Conservation (phyloP, 2,113 vertebrate species). For the Ceyx melanurus region DNA sequence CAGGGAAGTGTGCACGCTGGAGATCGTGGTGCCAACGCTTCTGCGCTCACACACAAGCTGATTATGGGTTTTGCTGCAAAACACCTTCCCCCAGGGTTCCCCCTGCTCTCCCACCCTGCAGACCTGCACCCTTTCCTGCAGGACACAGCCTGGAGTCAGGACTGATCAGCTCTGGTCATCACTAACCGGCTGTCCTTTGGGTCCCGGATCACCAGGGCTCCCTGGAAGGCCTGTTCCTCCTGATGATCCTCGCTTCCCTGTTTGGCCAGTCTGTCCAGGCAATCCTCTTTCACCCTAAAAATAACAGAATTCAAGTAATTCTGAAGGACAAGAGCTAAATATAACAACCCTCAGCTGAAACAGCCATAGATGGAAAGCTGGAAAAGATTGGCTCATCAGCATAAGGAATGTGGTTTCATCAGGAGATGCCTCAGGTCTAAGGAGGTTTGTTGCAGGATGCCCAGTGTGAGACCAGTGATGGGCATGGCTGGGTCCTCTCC, state of each 20-base stretch:
- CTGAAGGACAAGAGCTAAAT: conserved; percentile 20
- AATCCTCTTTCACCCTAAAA: conserved; percentile 89
- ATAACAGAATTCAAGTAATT: conserved; percentile 40
- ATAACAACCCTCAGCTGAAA: background rate
- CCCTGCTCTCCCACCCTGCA: background rate
- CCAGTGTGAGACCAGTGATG: background rate
- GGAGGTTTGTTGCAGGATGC: background rate
- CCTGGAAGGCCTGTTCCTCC: conserved; percentile 90
- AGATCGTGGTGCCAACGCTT: background rate
- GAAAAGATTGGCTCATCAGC: background rate
- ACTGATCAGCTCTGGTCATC: background rate
- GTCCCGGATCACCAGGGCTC: conserved; percentile 81
- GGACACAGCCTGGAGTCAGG: background rate
- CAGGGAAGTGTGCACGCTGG: accelerated
- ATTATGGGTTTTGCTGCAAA: background rate
- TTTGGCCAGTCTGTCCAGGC: conserved; percentile 85
- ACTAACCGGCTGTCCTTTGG: conserved; percentile 93
- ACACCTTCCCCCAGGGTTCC: background rate
- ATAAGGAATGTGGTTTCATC: background rate
- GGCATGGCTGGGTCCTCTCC: background rate
- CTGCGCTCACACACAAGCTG: background rate
- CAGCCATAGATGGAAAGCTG: conserved; percentile 37
- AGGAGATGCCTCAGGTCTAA: background rate
- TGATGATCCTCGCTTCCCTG: conserved; percentile 88
- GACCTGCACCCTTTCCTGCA: background rate